Evolutionary conservation across 2,888 invertebrate species (phyloP), one percentile per base, ranked within the genome.

Genomic region (Cordilura impudica): DNA sequence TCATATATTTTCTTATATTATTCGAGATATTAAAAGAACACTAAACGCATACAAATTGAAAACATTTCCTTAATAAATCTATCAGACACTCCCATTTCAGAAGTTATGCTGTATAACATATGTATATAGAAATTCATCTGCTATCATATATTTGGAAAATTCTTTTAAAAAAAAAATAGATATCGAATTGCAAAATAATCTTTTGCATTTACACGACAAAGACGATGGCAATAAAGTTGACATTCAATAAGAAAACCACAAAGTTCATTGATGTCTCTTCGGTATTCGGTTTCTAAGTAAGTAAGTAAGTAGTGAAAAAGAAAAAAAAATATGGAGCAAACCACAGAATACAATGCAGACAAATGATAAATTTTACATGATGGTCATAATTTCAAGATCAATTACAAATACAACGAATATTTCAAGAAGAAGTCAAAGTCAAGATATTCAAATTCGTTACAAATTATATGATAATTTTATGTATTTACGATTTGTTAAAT

Each of bases 301-400:
- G 14, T 2, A 18, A 18, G 14, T 6, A 14, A 45, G n/a, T 6
- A 14, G 3, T 12, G 45, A 5, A 6, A 45, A 18, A 14, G 14
- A 5, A 45, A 6, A 45, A 14, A 45, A n/a, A 14, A 61, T 61
- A 49, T 61, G 14, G 61, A 49, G 12, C 47, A 61, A 61, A 49
- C 47, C 47, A 49, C 49, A 47, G 31, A 23, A 35, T 26, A 12
- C 19, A 49, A 31, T 21, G 47, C 31, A 29, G 47, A 61, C 29
- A 14, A 45, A 29, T 61, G 18, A 47, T 4, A 18, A 43, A 58
- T n/a, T 12, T 49, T 12, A 8, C 19, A 21, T 18, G 16, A 54
- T 16, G 16, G 29, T 18, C 56, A 39, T 39, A 18, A 14, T 39
- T 23, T 43, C 19, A 43, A n/a, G 39, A 58, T 58, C 58, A 58